Percentiles rank a stretch among this genome's conserved stretches.
phyloP scores from a whole-genome alignment of 2,888 invertebrate species.

The Volucella inflata region DNA sequence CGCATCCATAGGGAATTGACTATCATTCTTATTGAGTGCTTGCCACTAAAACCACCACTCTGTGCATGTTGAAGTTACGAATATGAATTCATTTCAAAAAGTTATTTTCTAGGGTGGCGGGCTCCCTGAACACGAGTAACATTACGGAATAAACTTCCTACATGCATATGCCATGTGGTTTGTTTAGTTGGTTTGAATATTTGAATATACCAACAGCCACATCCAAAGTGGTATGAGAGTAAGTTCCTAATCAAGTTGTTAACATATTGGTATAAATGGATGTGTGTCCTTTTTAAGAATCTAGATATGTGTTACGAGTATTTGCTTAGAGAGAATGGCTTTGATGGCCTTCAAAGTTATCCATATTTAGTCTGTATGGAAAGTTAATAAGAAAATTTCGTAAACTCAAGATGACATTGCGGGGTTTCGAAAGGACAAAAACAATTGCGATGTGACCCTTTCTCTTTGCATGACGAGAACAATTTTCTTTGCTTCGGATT shows the following conservation, averaged over 20 bases:
- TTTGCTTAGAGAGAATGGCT: neutral
- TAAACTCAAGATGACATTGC: conserved; percentile 33
- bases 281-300: conserved; percentile 21
- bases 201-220: neutral
- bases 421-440: conserved; percentile 7
- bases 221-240: neutral
- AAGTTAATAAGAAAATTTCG: conserved; percentile 43
- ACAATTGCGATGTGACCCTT: conserved; percentile 1
- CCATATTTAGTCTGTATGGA: conserved; percentile 17
- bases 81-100: conserved; percentile 35
- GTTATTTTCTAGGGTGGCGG: conserved; percentile 6
- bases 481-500: too few species aligned
- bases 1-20: neutral
- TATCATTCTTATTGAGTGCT: conserved; percentile 7
- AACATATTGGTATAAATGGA: conserved; percentile 16
- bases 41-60: neutral
- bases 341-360: conserved; percentile 35
- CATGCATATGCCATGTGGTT: conserved; percentile 22
- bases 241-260: conserved; percentile 48
- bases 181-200: neutral
- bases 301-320: neutral
- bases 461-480: too few species aligned
- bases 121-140: neutral
- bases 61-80: conserved; percentile 7
- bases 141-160: conserved; percentile 29